Conservation (phyloP, 2,113 vertebrate genomes). For the Labeo rohita region DNA sequence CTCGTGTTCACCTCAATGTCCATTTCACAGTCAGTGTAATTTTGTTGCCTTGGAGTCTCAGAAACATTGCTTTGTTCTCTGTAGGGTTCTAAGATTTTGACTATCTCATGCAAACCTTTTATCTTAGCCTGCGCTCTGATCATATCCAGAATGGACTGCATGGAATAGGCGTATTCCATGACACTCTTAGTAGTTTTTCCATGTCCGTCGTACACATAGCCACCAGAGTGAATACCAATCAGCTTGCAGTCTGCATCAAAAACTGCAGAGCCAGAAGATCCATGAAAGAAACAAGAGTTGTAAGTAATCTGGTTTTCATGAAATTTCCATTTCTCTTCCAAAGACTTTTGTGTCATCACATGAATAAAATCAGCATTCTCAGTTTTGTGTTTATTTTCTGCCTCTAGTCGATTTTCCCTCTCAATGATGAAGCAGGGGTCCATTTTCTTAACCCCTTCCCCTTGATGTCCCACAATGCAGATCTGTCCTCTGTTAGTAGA, state of each 20-base stretch:
- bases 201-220: neutral
- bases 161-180: slow-evolving; percentile 48
- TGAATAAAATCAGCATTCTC: too few species aligned
- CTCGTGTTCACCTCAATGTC: too few species aligned
- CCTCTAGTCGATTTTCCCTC: fast-evolving
- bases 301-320: neutral
- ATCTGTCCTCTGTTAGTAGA: slow-evolving; percentile 39
- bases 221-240: slow-evolving; percentile 55
- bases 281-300: slow-evolving; percentile 51
- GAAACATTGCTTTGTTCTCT: neutral
- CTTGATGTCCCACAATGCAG: slow-evolving; percentile 68
- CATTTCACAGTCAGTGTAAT: too few species aligned
- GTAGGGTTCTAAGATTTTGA: fast-evolving
- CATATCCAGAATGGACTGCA: slow-evolving; percentile 18
- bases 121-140: neutral
- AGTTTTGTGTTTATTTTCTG: too few species aligned
- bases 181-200: too few species aligned
- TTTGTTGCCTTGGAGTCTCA: neutral
- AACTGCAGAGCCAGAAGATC: slow-evolving; percentile 36
- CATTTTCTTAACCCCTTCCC: slow-evolving; percentile 50
- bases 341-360: too few species aligned
- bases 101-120: neutral
- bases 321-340: too few species aligned
- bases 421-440: slow-evolving; percentile 63
- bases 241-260: slow-evolving; percentile 46